phyloP scores from a whole-genome alignment of 2,797 vertebrate genomes.

The Enteromius anoplus region DNA sequence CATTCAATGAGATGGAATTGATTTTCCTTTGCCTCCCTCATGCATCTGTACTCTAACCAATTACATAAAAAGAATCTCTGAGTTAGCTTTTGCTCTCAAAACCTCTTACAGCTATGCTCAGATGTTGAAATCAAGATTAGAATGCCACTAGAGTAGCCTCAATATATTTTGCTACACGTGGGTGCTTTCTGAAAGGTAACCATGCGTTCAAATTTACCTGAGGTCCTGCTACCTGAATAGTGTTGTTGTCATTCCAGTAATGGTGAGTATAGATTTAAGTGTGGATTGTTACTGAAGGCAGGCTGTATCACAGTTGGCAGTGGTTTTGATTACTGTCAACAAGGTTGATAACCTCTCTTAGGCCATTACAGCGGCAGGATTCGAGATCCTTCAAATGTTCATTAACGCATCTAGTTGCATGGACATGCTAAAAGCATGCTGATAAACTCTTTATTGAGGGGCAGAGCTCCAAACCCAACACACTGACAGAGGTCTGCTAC shows the following conservation, averaged over 20 bases:
- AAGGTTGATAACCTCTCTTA: background rate
- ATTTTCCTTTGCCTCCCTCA: conserved; percentile 62
- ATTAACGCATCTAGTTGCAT: background rate
- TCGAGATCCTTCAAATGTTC: conserved; percentile 3
- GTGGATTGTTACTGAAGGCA: background rate
- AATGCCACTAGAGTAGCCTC: background rate
- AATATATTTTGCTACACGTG: background rate
- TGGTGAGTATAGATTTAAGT: background rate
- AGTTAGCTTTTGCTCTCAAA: conserved; percentile 18
- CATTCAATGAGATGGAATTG: conserved; percentile 76
- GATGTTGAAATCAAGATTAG: conserved; percentile 19
- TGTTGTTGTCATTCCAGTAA: background rate
- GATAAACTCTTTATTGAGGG: background rate
- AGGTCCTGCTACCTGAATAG: background rate
- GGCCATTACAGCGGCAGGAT: background rate
- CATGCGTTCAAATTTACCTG: background rate
- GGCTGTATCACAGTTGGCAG: background rate
- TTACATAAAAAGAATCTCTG: conserved; percentile 14
- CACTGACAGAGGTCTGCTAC: background rate
- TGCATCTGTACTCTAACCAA: conserved; percentile 27
- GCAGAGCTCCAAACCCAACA: background rate
- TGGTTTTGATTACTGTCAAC: background rate
- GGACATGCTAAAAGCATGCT: conserved; percentile 16
- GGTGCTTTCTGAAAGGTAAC: background rate
- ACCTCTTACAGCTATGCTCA: background rate